Evolutionary conservation across 2,797 vertebrate genomes (phyloP), one percentile per base, ranked within the genome.

Genomic region (Pantherophis alleghaniensis): DNA sequence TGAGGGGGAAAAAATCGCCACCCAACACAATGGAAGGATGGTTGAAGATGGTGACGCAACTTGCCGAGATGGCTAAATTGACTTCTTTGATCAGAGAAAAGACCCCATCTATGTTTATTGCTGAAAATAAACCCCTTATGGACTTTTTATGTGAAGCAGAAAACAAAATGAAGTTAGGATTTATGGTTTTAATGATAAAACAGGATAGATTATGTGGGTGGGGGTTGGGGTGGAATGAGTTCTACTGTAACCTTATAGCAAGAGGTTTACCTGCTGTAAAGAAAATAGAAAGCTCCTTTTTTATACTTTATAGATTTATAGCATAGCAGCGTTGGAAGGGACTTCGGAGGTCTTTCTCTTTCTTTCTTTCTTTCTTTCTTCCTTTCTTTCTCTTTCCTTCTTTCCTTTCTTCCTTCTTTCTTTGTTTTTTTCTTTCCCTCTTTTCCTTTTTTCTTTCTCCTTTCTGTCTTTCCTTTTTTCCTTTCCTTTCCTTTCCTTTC

Each of bases 321-420:
- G 66, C 32, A 69, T 69, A 69, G 32, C 16, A 7, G 2, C 0
- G 0, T 69, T 32, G 66, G 14, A 69, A 69, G 13, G n/a, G 13
- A 69, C 11, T 18, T 69, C 1, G 6, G n/a, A 18, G 6, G 63
- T 32, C 13, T 32, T 2, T 32, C 26, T 1, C 2, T 26, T 4
- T 0, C 61, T 10, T 1, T 4, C 9, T 26, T 0, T 4, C 24
- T 26, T 0, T 18, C 22, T 61, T 4, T 4, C 9, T 28, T 1
- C 0, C 3, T 63, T 12, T 0, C 26, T 63, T 4, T 28, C 26
- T 63, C 26, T 28, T 4, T 28, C 26, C 12, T 4, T 12, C 24
- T 24, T 20, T 59, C 7, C 10, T 24, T 18, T 20, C 26, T 11
- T 20, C 57, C 2, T 26, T 11, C 59, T 3, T 26, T 63, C 1